Conservation (phyloP, 1,140 invertebrate species). For the Drosophila ohnishii region DNA sequence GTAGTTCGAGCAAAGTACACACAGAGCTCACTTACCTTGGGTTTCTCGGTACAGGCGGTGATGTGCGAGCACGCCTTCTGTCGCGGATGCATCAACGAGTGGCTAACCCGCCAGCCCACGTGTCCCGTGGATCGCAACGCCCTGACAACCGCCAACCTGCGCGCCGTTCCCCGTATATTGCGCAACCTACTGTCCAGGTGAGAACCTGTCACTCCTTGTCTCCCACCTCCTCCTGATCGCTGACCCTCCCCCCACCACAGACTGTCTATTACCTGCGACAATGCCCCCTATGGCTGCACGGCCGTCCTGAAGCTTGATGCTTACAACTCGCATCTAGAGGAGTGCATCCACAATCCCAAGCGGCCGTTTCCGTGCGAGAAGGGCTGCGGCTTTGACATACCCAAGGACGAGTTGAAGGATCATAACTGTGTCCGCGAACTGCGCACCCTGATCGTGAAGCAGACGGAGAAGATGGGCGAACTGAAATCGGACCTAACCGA, state of each 20-base stretch:
- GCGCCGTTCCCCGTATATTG: conserved; percentile 95
- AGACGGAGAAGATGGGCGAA: conserved; percentile 93
- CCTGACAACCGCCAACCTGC: conserved; percentile 92
- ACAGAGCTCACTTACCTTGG: conserved; percentile 8
- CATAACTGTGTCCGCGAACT: conserved; percentile 97
- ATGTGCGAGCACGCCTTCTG: conserved; percentile 98
- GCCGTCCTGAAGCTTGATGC: conserved; percentile 93
- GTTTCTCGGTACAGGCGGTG: conserved; percentile 88
- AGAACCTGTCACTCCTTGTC: conserved; percentile 22
- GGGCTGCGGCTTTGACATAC: conserved; percentile 96
- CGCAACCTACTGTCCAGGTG: conserved; percentile 94
- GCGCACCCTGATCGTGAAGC: conserved; percentile 91
- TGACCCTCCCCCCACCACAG: conserved; percentile 82
- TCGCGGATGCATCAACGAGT: conserved; percentile 95
- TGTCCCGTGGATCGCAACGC: conserved; percentile 96
- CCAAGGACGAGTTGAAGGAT: conserved; percentile 96
- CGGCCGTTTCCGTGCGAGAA: conserved; percentile 95
- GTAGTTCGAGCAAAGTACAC: conserved; percentile 11
- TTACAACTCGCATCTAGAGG: conserved; percentile 91
- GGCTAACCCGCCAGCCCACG: conserved; percentile 95
- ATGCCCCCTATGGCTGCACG: conserved; percentile 93
- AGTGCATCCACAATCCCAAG: conserved; percentile 97
- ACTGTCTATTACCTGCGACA: conserved; percentile 95
- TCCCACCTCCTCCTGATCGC: not conserved
- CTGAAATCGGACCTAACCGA: conserved; percentile 93